A percentile compares a stretch with the other conserved stretches of the same genome.
phyloP scores from a whole-genome alignment of 2,113 vertebrate species.

The Trichechus manatus region DNA sequence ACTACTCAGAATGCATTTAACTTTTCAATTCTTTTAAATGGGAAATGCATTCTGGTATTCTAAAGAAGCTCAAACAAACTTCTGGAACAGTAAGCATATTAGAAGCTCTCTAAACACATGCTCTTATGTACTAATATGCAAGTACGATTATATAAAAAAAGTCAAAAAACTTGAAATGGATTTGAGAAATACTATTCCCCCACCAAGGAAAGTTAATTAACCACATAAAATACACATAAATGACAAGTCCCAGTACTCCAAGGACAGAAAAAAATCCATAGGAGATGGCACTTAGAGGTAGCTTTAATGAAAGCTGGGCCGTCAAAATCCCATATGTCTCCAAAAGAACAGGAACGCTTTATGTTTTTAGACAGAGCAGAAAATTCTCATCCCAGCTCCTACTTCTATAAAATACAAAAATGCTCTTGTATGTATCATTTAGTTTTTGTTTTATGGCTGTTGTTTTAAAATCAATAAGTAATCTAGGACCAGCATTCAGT shows the following conservation, averaged over 20 bases:
- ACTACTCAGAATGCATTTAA: neutral
- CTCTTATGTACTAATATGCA: neutral
- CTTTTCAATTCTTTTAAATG: neutral
- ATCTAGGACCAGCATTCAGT: neutral
- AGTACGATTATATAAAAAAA: neutral
- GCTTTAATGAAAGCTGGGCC: neutral
- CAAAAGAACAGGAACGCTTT: neutral
- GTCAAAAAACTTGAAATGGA: neutral
- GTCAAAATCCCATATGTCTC: neutral
- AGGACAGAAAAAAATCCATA: neutral
- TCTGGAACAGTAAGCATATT: neutral
- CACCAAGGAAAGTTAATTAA: neutral
- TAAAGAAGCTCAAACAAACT: neutral
- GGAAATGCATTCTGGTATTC: neutral
- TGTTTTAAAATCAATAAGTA: constrained; percentile 7
- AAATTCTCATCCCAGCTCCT: neutral
- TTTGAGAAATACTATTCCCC: neutral
- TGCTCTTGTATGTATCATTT: neutral
- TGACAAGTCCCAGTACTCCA: neutral
- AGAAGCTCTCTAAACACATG: neutral
- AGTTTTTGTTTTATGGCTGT: neutral
- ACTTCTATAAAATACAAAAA: constrained; percentile 16
- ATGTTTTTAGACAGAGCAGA: neutral
- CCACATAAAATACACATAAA: neutral
- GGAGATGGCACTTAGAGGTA: neutral